A percentile compares a stretch with the other conserved stretches of the same genome.
Conservation (phyloP, 2,113 vertebrate species). For the Hippocampus abdominalis region DNA sequence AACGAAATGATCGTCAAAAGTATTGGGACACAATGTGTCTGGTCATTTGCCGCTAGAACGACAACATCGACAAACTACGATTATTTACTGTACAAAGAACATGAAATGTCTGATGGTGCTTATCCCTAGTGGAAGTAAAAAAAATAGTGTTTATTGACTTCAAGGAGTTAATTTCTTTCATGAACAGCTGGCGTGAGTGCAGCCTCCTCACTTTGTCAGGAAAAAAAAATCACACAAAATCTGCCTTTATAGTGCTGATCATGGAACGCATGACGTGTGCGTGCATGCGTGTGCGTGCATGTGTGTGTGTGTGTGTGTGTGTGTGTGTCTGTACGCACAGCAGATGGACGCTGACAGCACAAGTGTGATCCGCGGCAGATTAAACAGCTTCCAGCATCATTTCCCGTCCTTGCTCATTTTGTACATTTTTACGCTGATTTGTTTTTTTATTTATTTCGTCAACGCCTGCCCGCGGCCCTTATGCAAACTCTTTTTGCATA, state of each 20-base stretch:
- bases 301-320: slow-evolving; percentile 1
- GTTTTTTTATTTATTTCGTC: not conserved
- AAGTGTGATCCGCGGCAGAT: slow-evolving; percentile 39
- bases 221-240: slow-evolving; percentile 1
- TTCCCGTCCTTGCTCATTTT: slow-evolving; percentile 25
- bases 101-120: not conserved
- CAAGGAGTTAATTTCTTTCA: not conserved
- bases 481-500: not conserved
- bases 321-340: slow-evolving; percentile 17
- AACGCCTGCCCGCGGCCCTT: not conserved
- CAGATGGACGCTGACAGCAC: slow-evolving; percentile 41
- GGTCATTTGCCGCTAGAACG: too few species aligned
- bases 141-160: not conserved
- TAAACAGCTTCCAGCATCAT: slow-evolving; percentile 28
- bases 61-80: too few species aligned
- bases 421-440: slow-evolving; percentile 6
- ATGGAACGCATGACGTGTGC: slow-evolving; percentile 1
- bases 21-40: too few species aligned
- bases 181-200: slow-evolving; percentile 10
- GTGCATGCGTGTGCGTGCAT: not conserved
- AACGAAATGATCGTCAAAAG: too few species aligned
- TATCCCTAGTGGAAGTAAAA: not conserved
- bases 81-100: too few species aligned
- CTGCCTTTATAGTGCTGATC: slow-evolving; percentile 24
- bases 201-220: slow-evolving; percentile 10